Evolutionary conservation across 2,797 vertebrate species (phyloP).

Genomic region (Rousettus madagascariensis): DNA sequence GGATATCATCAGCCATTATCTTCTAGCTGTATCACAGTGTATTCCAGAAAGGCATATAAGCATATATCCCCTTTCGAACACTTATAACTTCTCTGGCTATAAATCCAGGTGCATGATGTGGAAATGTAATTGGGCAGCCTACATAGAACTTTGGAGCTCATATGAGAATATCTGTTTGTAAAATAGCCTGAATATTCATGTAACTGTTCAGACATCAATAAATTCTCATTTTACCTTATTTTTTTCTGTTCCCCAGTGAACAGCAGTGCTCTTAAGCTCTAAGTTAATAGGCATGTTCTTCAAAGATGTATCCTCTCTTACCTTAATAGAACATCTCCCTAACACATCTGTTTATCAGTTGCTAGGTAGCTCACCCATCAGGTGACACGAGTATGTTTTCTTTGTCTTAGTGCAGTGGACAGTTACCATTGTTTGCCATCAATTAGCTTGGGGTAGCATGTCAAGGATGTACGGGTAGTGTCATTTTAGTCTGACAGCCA

Average conservation of each 20-base stretch:
- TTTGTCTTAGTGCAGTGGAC: constrained; percentile 62
- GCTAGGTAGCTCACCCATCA: constrained; percentile 68
- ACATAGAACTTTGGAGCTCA: constrained; percentile 52
- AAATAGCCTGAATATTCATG: constrained; percentile 78
- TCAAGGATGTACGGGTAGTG: constrained; percentile 51
- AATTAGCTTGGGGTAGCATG: constrained; percentile 67
- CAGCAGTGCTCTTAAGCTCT: constrained; percentile 39
- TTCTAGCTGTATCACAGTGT: neutral
- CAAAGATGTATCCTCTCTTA: constrained; percentile 42
- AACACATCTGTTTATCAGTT: constrained; percentile 63
- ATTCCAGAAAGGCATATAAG: constrained; percentile 45
- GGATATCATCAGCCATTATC: neutral
- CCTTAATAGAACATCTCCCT: constrained; percentile 59
- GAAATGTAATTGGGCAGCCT: constrained; percentile 69
- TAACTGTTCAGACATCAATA: constrained; percentile 68
- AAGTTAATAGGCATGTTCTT: constrained; percentile 59
- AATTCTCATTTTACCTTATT: constrained; percentile 66
- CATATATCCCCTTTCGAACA: neutral
- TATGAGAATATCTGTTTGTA: constrained; percentile 74
- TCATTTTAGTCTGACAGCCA: constrained; percentile 72
- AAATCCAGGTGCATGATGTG: constrained; percentile 48
- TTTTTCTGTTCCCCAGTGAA: constrained; percentile 63
- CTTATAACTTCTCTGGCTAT: constrained; percentile 57
- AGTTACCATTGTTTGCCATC: constrained; percentile 69
- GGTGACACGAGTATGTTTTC: constrained; percentile 62